phyloP scores from a whole-genome alignment of 2,113 vertebrate genomes.

The Silurus meridionalis region DNA sequence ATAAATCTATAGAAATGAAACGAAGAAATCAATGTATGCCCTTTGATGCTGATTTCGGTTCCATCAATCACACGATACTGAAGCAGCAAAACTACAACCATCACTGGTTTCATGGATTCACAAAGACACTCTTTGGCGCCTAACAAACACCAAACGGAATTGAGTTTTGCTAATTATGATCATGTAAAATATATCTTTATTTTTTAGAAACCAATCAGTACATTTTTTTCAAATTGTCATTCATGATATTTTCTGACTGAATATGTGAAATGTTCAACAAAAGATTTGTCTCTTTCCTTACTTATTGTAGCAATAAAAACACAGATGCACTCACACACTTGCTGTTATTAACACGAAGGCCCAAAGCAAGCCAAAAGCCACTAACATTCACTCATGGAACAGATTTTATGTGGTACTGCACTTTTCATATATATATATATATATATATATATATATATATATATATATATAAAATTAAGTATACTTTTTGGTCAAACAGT shows the following conservation, averaged over 20 bases:
- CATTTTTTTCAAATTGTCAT: background rate
- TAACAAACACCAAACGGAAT: constrained; percentile 9
- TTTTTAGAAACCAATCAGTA: background rate
- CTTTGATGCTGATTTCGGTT: constrained; percentile 66
- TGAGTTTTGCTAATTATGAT: constrained; percentile 29
- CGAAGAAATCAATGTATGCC: constrained; percentile 70
- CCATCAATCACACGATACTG: constrained; percentile 49
- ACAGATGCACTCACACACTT: background rate
- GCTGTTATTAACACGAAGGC: constrained; percentile 1
- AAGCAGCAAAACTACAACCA: constrained; percentile 46
- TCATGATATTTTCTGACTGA: background rate
- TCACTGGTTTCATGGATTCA: constrained; percentile 34
- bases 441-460: no score
- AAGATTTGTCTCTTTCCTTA: constrained; percentile 26
- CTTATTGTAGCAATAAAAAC: constrained; percentile 12
- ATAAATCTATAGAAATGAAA: constrained; percentile 59
- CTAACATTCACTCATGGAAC: constrained; percentile 42
- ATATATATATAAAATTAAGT: no score
- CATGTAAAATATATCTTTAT: constrained; percentile 3
- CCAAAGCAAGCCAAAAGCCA: constrained; percentile 31
- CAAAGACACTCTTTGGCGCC: constrained; percentile 21
- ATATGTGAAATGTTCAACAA: constrained; percentile 32
- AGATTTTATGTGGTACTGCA: constrained; percentile 40
- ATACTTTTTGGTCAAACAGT: constrained; percentile 70
- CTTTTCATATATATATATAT: no score